Percentiles rank a stretch among this genome's conserved stretches.
Evolutionary conservation across 2,888 invertebrate genomes (phyloP).

Genomic region (Leptothorax acervorum): DNA sequence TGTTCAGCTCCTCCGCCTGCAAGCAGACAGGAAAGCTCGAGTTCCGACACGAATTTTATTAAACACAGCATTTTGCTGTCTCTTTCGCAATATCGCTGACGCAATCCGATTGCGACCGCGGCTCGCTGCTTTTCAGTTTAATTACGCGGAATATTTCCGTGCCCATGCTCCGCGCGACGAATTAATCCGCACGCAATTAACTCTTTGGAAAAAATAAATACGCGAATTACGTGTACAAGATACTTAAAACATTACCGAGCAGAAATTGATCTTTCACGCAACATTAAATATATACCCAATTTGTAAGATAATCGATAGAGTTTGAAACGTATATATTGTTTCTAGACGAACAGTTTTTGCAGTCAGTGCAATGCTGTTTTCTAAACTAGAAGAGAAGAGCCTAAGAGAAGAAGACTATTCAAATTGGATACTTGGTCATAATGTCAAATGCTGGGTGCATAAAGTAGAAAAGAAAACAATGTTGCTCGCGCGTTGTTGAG

Average conservation of each 20-base stretch:
- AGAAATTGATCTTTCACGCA: not conserved
- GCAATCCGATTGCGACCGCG: not conserved
- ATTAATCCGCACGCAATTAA: not conserved
- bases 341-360: not conserved
- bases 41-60: not conserved
- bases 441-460: not conserved
- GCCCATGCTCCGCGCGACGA: not conserved
- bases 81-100: not conserved
- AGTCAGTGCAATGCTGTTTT: not conserved
- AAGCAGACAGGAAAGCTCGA: conserved; percentile 58
- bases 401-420: too few species aligned
- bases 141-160: not conserved
- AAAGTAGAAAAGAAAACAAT: not conserved
- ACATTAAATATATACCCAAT: not conserved
- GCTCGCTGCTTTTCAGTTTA: not conserved
- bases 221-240: not conserved
- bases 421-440: not conserved
- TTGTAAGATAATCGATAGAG: not conserved
- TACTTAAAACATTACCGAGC: not conserved
- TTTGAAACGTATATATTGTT: not conserved
- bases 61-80: conserved; percentile 2
- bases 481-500: not conserved
- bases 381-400: not conserved
- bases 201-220: not conserved
- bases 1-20: conserved; percentile 95